phyloP scores from a whole-genome alignment of 2,113 vertebrate genomes.

The Ovis canadensis region DNA sequence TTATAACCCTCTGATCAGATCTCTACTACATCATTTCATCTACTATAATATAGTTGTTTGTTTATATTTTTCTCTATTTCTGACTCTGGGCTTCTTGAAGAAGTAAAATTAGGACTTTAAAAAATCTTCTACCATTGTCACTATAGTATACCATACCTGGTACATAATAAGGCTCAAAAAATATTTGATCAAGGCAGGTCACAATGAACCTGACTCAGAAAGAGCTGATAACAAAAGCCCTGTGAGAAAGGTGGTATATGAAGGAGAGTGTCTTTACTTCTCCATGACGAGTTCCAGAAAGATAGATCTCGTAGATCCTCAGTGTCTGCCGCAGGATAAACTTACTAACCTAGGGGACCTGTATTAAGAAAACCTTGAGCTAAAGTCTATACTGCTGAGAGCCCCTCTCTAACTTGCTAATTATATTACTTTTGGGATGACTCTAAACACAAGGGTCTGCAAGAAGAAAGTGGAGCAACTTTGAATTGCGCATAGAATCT shows the following conservation, averaged over 20 bases:
- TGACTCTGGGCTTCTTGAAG: not conserved
- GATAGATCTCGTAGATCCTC: accelerated
- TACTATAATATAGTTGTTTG: not conserved
- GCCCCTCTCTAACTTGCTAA: not conserved
- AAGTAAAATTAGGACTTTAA: not conserved
- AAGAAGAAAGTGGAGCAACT: not conserved
- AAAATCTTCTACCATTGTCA: not conserved
- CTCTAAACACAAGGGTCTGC: not conserved
- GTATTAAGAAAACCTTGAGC: not conserved
- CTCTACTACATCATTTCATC: not conserved
- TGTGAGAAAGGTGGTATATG: not conserved
- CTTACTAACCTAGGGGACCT: not conserved
- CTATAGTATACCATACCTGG: not conserved
- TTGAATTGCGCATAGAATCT: not conserved
- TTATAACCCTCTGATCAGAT: not conserved
- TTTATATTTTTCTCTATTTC: not conserved
- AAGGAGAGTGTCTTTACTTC: not conserved
- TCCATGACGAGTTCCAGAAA: not conserved
- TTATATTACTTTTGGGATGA: not conserved
- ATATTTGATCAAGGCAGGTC: not conserved
- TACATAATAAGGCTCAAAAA: not conserved
- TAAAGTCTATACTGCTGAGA: not conserved
- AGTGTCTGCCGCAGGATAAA: not conserved
- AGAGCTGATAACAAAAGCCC: not conserved
- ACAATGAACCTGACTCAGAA: not conserved